Percentiles rank a stretch among this genome's conserved stretches.
phyloP scores from a whole-genome alignment of 2,888 invertebrate species.

The Drosophila merina region DNA sequence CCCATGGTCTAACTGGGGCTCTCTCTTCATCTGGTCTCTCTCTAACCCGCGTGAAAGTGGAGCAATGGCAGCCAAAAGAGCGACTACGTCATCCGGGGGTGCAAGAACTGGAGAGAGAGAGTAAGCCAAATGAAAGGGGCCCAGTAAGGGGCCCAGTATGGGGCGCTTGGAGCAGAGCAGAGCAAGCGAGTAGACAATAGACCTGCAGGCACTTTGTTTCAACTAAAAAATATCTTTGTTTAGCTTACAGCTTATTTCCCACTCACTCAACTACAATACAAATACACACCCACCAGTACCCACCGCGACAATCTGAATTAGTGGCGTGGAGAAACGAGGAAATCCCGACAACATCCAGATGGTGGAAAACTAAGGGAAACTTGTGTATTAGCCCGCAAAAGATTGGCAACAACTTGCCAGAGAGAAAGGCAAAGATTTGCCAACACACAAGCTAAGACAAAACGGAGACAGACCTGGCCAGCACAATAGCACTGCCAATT shows the following conservation, averaged over 20 bases:
- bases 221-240: conserved; percentile 3
- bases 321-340: not conserved
- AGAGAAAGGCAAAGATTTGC: conserved; percentile 4
- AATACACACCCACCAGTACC: not conserved
- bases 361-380: not conserved
- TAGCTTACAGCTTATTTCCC: not conserved
- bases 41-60: conserved; percentile 59
- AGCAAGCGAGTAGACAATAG: conserved; percentile 12
- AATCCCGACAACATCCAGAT: not conserved
- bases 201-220: not conserved
- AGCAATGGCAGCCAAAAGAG: conserved; percentile 51
- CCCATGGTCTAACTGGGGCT: conserved; percentile 6
- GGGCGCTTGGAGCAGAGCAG: no score
- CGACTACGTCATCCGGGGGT: conserved; percentile 40
- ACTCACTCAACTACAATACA: conserved; percentile 1
- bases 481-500: not conserved
- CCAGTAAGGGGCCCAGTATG: no score
- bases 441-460: not conserved
- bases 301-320: not conserved
- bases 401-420: not conserved
- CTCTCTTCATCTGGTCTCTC: conserved; percentile 12
- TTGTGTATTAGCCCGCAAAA: not conserved
- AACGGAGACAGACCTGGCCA: not conserved
- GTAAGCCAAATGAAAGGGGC: conserved; percentile 11
- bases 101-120: conserved; percentile 22